Evolutionary conservation across 2,797 vertebrate genomes (phyloP), one percentile per base, ranked within the genome.

Genomic region (Pitangus sulphuratus): DNA sequence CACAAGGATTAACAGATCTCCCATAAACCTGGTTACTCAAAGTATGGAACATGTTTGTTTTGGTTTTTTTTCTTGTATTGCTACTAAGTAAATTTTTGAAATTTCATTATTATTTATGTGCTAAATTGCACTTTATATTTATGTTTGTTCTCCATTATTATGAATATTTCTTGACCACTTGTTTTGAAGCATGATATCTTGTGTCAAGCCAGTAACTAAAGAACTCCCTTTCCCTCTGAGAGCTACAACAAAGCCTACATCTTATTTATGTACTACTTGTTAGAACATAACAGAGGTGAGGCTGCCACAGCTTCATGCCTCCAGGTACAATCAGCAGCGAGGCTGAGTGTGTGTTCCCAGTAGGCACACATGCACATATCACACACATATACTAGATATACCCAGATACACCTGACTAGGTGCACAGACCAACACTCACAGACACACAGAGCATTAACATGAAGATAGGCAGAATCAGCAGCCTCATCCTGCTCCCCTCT

Each of bases 401-500:
- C 45, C 19, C 24, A 31, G 19, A 48, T 58, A 53, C 20, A 57
- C 3, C 4, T 26, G 24, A 26, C 37, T 4, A 13, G 8, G 11
- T 51, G 39, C 8, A 57, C 12, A 20, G n/a, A 44, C 50, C 24
- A 44, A 39, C 48, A 24, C 26, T 0, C 1, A 31, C 15, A 74
- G 48, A 17, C 42, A 61, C 42, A n/a, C 30, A 62, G 47, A 37
- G 28, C 33, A 21, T 13, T 31, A 30, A 50, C 53, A 39, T 1
- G 0, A 61, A 66, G 8, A 9, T 8, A 72, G 14, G 5, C 26
- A 65, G 20, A 20, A 56, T 11, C 65, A 82, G 9, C 0, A 1
- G 51, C 19, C 30, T 82, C 26, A 47, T 42, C 22, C 51, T 77
- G 57, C 39, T 58, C 11, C 31, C 22, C 14, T 21, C 31, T 71